These are phyloP conservation scores for Melikaiella ostensackeni DNA, from an alignment of 2,888 invertebrate species.

Conservation along the genomic window DNA sequence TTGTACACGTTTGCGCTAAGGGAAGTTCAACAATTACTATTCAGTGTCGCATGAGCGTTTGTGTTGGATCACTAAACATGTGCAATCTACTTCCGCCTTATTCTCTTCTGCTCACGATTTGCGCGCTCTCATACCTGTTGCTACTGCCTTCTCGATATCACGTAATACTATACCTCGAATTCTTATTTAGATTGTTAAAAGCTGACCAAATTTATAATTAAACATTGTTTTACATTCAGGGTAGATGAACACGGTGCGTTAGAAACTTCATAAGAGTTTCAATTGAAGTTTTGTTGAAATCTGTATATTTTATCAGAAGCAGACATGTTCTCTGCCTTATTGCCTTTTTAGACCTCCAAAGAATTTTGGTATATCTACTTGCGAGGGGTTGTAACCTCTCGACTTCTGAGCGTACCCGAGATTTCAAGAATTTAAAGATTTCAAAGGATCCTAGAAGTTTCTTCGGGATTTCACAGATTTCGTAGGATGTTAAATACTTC, in stretches of 20 bases:
- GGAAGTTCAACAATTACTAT: conserved; percentile 78
- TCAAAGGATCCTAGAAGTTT: neutral
- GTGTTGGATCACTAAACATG: conserved; percentile 55
- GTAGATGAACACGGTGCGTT: no score
- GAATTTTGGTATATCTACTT: no score
- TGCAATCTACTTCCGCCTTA: conserved; percentile 53
- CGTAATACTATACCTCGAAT: neutral
- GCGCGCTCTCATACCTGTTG: neutral
- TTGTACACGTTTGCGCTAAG: conserved; percentile 75
- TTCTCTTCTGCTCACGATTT: conserved; percentile 3
- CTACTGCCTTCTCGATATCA: neutral
- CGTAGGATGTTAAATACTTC: no score
- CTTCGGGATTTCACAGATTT: neutral
- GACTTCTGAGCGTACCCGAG: no score
- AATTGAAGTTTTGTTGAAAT: no score
- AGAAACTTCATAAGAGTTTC: no score
- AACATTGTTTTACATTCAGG: no score
- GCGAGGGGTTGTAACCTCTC: no score
- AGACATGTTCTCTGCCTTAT: no score
- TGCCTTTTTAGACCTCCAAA: no score
- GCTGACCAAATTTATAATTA: neutral
- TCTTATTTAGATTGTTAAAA: neutral
- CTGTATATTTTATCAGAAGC: no score
- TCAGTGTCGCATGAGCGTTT: conserved; percentile 63
- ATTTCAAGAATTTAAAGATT: no score